A percentile compares a stretch with the other conserved stretches of the same genome.
These are phyloP conservation scores for Pseudocheirus occidentalis DNA, from an alignment of 2,797 vertebrate genomes.

Conservation along the genomic window DNA sequence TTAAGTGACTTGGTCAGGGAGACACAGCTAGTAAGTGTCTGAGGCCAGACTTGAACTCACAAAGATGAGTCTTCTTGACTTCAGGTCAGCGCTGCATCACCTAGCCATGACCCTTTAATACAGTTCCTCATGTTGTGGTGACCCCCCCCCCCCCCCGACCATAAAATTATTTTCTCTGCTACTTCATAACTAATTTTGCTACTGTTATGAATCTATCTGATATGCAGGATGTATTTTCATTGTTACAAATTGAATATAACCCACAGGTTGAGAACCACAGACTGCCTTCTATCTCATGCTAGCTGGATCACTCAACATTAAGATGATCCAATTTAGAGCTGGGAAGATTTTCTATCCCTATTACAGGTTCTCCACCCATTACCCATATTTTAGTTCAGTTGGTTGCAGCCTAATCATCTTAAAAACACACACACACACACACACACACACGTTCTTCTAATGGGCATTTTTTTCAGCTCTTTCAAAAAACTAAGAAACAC, in stretches of 20 bases:
- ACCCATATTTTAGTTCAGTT: not conserved
- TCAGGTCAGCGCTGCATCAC: not conserved
- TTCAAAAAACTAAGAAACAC: constrained; percentile 43
- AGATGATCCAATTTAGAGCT: fast-evolving
- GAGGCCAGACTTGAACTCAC: not conserved
- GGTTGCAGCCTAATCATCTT: not conserved
- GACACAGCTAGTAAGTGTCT: not conserved
- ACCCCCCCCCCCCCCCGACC: no score
- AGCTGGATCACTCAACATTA: not conserved
- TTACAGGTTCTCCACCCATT: not conserved
- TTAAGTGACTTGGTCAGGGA: not conserved
- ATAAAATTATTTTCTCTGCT: no score
- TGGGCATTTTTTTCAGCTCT: constrained; percentile 32
- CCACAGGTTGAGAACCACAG: no score
- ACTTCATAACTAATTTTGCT: no score
- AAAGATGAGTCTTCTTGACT: not conserved
- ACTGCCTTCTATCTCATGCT: not conserved
- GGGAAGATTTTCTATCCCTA: not conserved
- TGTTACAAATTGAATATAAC: no score
- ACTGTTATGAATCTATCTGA: no score
- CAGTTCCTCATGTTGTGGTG: no score
- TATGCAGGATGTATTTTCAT: no score
- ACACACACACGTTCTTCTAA: not conserved
- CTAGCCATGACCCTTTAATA: no score
- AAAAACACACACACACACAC: not conserved